Conservation (phyloP, 2,113 vertebrate genomes). For the Murina feae region DNA sequence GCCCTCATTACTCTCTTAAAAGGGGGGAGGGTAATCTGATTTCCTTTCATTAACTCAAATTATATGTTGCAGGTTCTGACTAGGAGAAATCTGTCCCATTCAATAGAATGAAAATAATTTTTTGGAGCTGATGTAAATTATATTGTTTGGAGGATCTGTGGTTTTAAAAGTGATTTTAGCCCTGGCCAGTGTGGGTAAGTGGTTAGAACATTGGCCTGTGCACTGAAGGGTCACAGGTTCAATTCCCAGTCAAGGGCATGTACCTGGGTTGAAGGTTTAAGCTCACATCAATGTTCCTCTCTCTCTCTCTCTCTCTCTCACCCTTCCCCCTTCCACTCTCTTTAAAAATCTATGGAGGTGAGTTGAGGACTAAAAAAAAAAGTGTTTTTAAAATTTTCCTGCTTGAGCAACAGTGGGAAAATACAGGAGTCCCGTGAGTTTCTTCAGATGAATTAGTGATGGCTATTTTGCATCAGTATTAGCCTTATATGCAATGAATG, state of each 20-base stretch:
- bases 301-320: too few species aligned
- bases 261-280: background rate
- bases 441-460: background rate
- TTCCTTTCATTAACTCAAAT: background rate
- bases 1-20: conserved; percentile 29
- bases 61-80: background rate
- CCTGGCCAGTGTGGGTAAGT: background rate
- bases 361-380: background rate
- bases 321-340: background rate
- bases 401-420: background rate
- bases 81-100: background rate
- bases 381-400: background rate
- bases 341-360: background rate
- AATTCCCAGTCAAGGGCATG: background rate
- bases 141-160: background rate
- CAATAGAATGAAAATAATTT: conserved; percentile 7
- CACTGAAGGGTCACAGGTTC: background rate
- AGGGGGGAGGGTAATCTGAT: background rate
- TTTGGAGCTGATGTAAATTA: background rate
- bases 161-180: background rate
- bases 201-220: background rate
- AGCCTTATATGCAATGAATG: rapidly evolving
- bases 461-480: background rate
- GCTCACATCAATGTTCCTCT: too few species aligned
- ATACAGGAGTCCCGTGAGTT: rapidly evolving